Evolutionary conservation across 1,140 invertebrate species (phyloP), one percentile per base, ranked within the genome.

Genomic region (Drosophila dunni): DNA sequence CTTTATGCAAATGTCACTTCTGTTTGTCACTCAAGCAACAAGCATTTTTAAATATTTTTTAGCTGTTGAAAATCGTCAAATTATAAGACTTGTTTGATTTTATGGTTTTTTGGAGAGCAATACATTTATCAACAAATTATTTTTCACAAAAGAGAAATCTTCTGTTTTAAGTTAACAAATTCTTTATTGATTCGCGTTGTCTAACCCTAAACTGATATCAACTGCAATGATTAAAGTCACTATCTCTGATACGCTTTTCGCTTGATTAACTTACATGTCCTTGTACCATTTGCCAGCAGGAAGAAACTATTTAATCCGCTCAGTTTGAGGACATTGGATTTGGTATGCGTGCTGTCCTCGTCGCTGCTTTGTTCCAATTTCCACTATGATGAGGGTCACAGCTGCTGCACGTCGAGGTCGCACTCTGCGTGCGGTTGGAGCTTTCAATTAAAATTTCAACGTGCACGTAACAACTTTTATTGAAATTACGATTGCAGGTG

Each of bases 401-500:
- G 82, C 75, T 86, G 82, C 53, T 70, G 70, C 66, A 67, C 45
- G 51, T 50, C 78, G 78, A 86, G 81, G 69, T 68, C 71, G 79
- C 71, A 51, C 40, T 68, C 48, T 67, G 68, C 64, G 78, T 81
- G 76, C 56, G 79, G 80, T 72, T 80, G 77, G 84, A 69, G 72
- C 84, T 89, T 88, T 88, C 84, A 88, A 88, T 88, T 88, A 89
- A 88, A 88, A 89, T 88, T 88, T 80, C 84, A 88, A 81, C 84
- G 84, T 80, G 73, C 80, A 89, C 80, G 80, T 84, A 89, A 89
- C 84, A 89, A 88, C 70, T 88, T 88, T 88, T 88, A 88, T 88
- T 89, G 85, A 88, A 88, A 88, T 88, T 81, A 89, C 84, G 80
- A 78, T 84, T 84, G 84, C 84, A 88, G 67, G 46, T 74, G 24